Base-by-base conservation (phyloP, 2,888 invertebrate genomes). In the Monopis laevigella region DNA sequence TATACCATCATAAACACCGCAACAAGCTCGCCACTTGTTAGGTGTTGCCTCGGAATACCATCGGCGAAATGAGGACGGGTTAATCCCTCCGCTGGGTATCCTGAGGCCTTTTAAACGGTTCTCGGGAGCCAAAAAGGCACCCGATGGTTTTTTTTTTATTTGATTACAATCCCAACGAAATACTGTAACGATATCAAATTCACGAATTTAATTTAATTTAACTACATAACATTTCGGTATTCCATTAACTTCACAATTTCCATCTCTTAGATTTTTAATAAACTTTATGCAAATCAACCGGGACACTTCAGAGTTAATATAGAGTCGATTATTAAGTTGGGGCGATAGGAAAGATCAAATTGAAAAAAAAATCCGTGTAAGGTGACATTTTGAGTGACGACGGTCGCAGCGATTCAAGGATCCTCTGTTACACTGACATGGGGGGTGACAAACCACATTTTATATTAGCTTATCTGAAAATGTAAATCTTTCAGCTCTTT, bases 381-480 rank as follows among this genome's bases (percentile, higher is more conserved):
- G 59, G 69, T 73, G 55, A 53, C 65, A 70, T 75, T 77, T 75
- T 70, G 56, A 52, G 70, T 77, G 77, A 78, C 71, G 73, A 66
- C 64, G 75, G 74, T 73, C 59, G 59, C 59, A 21, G 49, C 61
- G 64, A 63, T 68, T 61, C 56, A 64, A 55, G 58, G 58, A 48
- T 63, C 67, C 67, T 63, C 58, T 55, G 62, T 59, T 62, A 57
- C 51, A 53, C 60, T 65, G 70, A 69, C 68, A 61, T 52, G 53
- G 59, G 54, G 54, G 58, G 62, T 67, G 67, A 66, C 65, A 63
- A 63, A 65, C 63, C 64, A 57, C 58, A 59, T 59, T 59, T 47
- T 54, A 57, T 64, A 65, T 68, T 65, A 57, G 21, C 18, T 21
- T 36, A 36, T 36, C 36, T 21, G 36, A 21, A 36, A 36, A 36